phyloP scores from a whole-genome alignment of 2,888 invertebrate genomes.

The Acanthosepion esculentum region DNA sequence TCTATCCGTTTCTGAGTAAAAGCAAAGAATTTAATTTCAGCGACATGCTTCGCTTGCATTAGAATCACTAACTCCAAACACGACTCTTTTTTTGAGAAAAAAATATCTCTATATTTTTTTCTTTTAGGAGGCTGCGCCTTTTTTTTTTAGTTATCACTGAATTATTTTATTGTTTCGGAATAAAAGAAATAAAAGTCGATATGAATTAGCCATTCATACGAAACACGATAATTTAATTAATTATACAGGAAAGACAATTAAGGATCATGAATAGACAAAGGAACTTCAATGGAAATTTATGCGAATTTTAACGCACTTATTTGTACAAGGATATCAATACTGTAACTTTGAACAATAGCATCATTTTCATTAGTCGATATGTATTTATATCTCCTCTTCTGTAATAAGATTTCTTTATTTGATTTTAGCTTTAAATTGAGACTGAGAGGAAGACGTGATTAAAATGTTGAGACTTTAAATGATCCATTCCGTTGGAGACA shows the following conservation, averaged over 20 bases:
- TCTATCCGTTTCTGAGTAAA: not conserved
- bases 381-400: no score
- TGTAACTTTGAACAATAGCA: not conserved
- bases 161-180: not conserved
- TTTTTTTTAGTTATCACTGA: not conserved
- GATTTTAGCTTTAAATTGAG: no score
- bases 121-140: not conserved
- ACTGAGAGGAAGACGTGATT: no score
- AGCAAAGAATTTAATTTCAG: not conserved
- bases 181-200: constrained; percentile 1
- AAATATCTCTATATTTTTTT: not conserved
- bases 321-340: not conserved
- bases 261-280: not conserved
- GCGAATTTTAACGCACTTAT: not conserved
- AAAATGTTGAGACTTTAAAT: no score
- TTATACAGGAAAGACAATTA: not conserved
- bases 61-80: not conserved
- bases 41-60: not conserved
- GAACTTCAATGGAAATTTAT: not conserved
- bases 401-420: no score
- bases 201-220: not conserved
- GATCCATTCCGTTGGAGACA: no score
- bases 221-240: constrained; percentile 10
- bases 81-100: not conserved
- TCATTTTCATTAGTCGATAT: not conserved